Evolutionary conservation across 53 echinoderm and acorn worm species (phyloP), one percentile per base, ranked within the genome.

Genomic region (Hippasteria phrygiana): DNA sequence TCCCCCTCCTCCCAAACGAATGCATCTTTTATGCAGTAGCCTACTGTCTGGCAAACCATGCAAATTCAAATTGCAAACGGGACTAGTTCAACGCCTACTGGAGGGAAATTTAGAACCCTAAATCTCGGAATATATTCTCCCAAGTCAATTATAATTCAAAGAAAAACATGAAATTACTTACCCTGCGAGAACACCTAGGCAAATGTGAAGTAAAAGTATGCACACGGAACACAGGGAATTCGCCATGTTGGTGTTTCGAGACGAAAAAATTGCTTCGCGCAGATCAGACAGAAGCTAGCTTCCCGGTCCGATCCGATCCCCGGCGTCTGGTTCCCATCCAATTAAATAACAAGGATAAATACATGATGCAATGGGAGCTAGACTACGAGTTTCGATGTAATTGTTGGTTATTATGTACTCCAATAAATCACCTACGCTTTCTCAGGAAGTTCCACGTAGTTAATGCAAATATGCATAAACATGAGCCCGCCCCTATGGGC

Each of bases 121-220:
- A 59, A 26, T 3, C 27, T 3, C 59, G 4, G 26, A 59, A 59
- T 59, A 59, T 24, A 59, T 59, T 24, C 59, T 22, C 26, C 59
- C 32, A 43, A 26, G 27, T 50, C 36, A 41, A 55, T 36, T 88
- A n/a, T 36, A 59, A 62, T 13, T 28, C 29, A 38, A 62, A 33
- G 8, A 66, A 29, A 41, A 6, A 27, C 17, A 11, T 67, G 13
- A 67, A 67, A 26, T 22, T 11, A 12, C 92, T 90, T 95, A 96
- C 97, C 97, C 97, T 73, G 97, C 97, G 35, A 96, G 74, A 38
- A 96, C 97, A 73, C 88, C 53, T 9, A 92, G 53, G 17, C 87
- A 96, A 84, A 96, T 43, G 7, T 96, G 93, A 29, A 96, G 92
- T 14, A 96, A 72, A 82, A 96, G 40, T 53, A 96, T 46, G 82